Evolutionary conservation across 2,113 vertebrate genomes (phyloP), one percentile per base, ranked within the genome.

Genomic region (Meles meles): DNA sequence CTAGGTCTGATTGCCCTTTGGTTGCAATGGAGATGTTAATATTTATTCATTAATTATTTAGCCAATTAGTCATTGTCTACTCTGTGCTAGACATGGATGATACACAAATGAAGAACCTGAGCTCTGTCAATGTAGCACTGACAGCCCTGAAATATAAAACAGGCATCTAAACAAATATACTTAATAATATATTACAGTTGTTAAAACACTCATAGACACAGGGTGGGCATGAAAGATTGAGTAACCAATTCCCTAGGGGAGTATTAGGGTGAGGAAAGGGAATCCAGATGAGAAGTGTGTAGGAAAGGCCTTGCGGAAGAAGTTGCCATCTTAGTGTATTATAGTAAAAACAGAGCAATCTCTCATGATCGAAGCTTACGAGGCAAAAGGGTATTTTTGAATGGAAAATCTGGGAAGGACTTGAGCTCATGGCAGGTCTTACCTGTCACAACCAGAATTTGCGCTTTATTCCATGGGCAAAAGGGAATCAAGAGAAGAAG

Each of bases 1-100:
- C 49, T 21, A 69, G 17, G 8, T 44, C 63, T 97, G 69, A 74
- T 80, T 92, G 95, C 44, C 39, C 69, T 94, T 92, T 90, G 47
- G 23, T 88, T 94, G n/a, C 71, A 87, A 65, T 94, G 44, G 74
- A 90, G 57, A 90, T 27, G 55, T 63, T 81, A 87, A 71, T 82
- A 94, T 87, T 93, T 93, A 92, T 86, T 92, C 83, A 96, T 27
- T 3, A 83, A n/a, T 79, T 92, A 97, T 76, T 83, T 88, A 20
- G 18, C 47, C 47, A 80, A 29, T 74, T 93, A 42, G 71, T 83
- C 44, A 87, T 69, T 87, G 37, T 7, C 65, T 97, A 67, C 37
- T 80, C 39, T 92, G 27, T 17, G 34, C 4, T 79, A 86, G 37
- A 72, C 42, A 42, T 3, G 20, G 39, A 25, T 47, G 49, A 71